Conservation (phyloP, 2,113 vertebrate species). For the Lethenteron reissneri region DNA sequence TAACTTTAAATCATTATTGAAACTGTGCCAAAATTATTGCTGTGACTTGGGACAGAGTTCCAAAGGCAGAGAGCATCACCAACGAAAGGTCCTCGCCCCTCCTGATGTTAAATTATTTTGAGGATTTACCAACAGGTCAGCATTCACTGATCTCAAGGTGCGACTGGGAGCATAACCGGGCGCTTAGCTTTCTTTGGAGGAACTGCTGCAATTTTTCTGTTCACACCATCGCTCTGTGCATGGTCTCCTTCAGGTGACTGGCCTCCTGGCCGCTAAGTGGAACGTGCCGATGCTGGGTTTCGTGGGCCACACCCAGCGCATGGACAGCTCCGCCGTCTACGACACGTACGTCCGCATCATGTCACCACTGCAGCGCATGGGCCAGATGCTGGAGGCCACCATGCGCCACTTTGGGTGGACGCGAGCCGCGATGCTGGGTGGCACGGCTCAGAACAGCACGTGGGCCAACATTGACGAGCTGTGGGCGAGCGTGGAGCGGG, state of each 20-base stretch:
- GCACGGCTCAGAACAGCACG: conserved; percentile 20
- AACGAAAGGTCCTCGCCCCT: no score
- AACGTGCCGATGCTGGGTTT: conserved; percentile 42
- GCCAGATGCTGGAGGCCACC: conserved; percentile 26
- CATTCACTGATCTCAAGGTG: no score
- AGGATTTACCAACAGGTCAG: no score
- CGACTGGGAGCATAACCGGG: no score
- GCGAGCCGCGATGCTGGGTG: conserved; percentile 30
- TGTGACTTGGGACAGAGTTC: no score
- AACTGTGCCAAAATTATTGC: no score
- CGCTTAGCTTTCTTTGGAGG: no score
- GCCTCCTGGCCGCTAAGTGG: conserved; percentile 40
- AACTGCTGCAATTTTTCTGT: no score
- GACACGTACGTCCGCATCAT: conserved; percentile 34
- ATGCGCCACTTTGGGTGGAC: conserved; percentile 31
- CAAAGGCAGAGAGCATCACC: no score
- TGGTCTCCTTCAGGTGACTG: conserved; percentile 21
- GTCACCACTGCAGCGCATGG: conserved; percentile 22
- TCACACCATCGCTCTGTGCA: no score
- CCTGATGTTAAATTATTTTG: no score
- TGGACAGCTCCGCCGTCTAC: conserved; percentile 23
- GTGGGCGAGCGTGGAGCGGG: conserved; percentile 26
- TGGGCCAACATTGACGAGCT: conserved; percentile 32
- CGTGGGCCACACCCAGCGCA: conserved; percentile 29
- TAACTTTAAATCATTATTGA: no score